Evolutionary conservation across 2,888 invertebrate genomes (phyloP), one percentile per base, ranked within the genome.

Genomic region (Halictus ligatus): DNA sequence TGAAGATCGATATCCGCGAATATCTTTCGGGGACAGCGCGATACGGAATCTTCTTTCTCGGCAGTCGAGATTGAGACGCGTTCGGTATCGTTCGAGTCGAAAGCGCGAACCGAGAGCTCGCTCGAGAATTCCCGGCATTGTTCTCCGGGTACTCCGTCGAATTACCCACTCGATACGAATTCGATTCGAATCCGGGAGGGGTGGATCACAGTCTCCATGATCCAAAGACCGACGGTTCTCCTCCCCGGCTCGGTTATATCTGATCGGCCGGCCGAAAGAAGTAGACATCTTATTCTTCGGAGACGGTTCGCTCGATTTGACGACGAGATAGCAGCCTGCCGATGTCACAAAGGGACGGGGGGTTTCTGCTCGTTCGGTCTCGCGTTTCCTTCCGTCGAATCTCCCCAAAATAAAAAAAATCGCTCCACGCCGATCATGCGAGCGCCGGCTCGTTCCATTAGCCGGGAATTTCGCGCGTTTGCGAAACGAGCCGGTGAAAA

Each of bases 271-370:
- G 50, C 35, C 60, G 79, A 84, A 83, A 89, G 86, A 83, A 89
- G 83, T 71, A 85, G 85, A 91, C 86, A 84, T 91, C 91, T 91
- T 89, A 91, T 91, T 91, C 89, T 89, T 89, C 87, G 81, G 77
- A 74, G 87, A 87, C 86, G 79, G 86, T 86, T 67, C 85, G 85
- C 80, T 85, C 85, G 90, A 90, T 90, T 90, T 88, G 78, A 89
- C 85, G 78, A 75, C 81, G 85, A 91, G 90, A 90, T 90, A 90
- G 85, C 85, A 60, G 81, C 72, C 88, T 83, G 89, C 46, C 78
- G 80, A 80, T 87, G 89, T 85, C 90, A 90, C 89, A 90, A 90
- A 90, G 82, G 78, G 86, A 80, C 83, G 54, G 75, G 75, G 85
- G 58, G 73, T 78, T 83, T 74, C 83, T 89, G 21, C 72, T 75